These are phyloP conservation scores for Melanchra persicariae DNA, from an alignment of 2,888 invertebrate genomes.

Conservation along the genomic window DNA sequence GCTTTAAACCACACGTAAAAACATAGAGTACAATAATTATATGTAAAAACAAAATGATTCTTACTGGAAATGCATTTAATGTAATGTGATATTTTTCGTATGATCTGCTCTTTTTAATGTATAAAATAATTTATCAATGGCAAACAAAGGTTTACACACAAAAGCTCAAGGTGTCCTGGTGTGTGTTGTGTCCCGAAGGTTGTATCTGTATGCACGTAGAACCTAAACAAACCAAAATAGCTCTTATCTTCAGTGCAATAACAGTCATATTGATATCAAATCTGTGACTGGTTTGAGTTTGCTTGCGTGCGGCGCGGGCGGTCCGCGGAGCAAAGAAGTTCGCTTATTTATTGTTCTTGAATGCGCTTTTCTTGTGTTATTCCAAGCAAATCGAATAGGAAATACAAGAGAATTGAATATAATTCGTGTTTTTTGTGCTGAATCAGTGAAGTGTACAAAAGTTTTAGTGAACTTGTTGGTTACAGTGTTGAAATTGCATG, in stretches of 20 bases:
- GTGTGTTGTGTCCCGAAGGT: conserved; percentile 41
- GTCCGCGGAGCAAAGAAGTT: conserved; percentile 61
- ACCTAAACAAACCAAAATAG: conserved; percentile 54
- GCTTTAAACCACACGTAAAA: conserved; percentile 6
- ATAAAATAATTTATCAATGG: not conserved
- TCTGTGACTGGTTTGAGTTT: conserved; percentile 33
- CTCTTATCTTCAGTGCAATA: conserved; percentile 4
- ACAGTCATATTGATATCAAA: conserved; percentile 22
- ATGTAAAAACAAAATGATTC: too few relatives aligned
- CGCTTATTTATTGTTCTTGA: conserved; percentile 66
- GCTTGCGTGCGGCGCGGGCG: conserved; percentile 68
- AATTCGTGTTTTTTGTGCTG: conserved; percentile 62
- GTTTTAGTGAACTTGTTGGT: conserved; percentile 67
- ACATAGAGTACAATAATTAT: not conserved
- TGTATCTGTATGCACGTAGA: conserved; percentile 56
- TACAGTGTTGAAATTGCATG: conserved; percentile 66
- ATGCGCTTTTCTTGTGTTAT: conserved; percentile 68
- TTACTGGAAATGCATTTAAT: too few relatives aligned
- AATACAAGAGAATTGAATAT: conserved; percentile 55
- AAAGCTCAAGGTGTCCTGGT: conserved; percentile 32
- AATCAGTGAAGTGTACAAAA: conserved; percentile 66
- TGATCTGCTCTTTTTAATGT: not conserved
- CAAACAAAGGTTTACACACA: conserved; percentile 17
- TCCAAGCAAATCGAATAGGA: conserved; percentile 56
- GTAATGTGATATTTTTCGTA: too few relatives aligned